Percentiles rank a stretch among this genome's conserved stretches.
Evolutionary conservation across 2,797 vertebrate species (phyloP).

Genomic region (Liasis olivaceus): DNA sequence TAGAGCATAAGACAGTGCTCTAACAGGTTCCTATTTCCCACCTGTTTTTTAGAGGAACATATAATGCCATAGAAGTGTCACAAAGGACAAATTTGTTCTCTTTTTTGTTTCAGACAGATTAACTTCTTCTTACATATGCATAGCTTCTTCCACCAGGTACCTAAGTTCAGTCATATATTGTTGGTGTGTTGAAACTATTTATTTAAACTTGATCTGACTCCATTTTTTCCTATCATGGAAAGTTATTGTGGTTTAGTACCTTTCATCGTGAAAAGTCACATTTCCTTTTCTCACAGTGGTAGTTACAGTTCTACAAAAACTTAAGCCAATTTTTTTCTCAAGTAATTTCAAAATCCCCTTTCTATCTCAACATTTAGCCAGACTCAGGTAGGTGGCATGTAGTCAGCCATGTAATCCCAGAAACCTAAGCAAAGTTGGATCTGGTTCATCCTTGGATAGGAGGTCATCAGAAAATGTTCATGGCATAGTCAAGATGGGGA

Average conservation of each 20-base stretch:
- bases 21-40: not conserved
- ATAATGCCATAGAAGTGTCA: not conserved
- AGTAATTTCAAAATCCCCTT: not conserved
- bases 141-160: not conserved
- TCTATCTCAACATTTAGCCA: not conserved
- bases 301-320: not conserved
- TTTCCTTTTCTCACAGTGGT: not conserved
- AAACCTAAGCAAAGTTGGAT: not conserved
- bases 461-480: not conserved
- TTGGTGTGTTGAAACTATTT: not conserved
- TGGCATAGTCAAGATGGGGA: not conserved
- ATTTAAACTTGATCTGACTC: not conserved
- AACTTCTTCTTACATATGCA: not conserved
- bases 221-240: not conserved
- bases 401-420: not conserved
- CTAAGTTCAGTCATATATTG: not conserved
- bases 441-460: not conserved
- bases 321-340: not conserved
- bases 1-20: too few species aligned
- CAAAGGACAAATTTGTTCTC: not conserved
- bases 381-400: not conserved
- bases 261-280: not conserved
- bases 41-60: not conserved
- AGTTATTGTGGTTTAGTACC: not conserved
- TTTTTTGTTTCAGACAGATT: not conserved